These are phyloP conservation scores for Lasioglossum baleicum DNA, from an alignment of 1,140 invertebrate genomes.

Conservation along the genomic window DNA sequence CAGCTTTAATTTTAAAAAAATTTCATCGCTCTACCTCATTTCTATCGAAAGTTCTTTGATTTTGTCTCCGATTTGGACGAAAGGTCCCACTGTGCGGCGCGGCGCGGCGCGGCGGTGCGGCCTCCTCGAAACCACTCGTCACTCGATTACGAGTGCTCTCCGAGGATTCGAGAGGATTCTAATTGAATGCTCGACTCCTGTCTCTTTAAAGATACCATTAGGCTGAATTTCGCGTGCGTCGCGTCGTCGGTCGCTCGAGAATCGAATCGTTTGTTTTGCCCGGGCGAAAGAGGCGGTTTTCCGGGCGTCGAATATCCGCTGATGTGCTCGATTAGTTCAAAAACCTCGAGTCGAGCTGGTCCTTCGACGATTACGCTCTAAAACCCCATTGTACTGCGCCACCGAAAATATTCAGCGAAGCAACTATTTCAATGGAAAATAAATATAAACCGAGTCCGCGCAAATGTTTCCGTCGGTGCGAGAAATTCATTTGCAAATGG, in stretches of 20 bases:
- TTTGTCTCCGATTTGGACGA: too few relatives aligned
- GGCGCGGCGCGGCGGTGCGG: too few relatives aligned
- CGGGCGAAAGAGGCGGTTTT: slow-evolving; percentile 30
- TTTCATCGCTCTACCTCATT: too few relatives aligned
- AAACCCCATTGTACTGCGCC: too few relatives aligned
- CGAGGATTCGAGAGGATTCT: slow-evolving; percentile 54
- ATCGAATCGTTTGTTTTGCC: slow-evolving; percentile 55
- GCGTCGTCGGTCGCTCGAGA: slow-evolving; percentile 10
- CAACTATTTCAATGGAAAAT: too few relatives aligned
- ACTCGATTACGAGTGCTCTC: slow-evolving; percentile 52
- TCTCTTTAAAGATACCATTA: slow-evolving; percentile 38
- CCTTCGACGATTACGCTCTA: neutral
- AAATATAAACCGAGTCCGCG: neutral
- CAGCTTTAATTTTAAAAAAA: too few relatives aligned
- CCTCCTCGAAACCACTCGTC: slow-evolving; percentile 41
- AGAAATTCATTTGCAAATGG: slow-evolving; percentile 37
- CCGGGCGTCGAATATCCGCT: slow-evolving; percentile 8
- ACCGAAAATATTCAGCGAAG: too few relatives aligned
- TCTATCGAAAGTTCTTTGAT: too few relatives aligned
- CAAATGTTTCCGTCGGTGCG: neutral
- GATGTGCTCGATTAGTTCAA: slow-evolving; percentile 42
- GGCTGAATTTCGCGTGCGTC: slow-evolving; percentile 31
- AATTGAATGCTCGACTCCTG: slow-evolving; percentile 55
- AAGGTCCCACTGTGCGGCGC: too few relatives aligned
- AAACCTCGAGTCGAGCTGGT: slow-evolving; percentile 11